Evolutionary conservation across 1,140 invertebrate genomes (phyloP).

Genomic region (Aphelenchoides fujianensis): DNA sequence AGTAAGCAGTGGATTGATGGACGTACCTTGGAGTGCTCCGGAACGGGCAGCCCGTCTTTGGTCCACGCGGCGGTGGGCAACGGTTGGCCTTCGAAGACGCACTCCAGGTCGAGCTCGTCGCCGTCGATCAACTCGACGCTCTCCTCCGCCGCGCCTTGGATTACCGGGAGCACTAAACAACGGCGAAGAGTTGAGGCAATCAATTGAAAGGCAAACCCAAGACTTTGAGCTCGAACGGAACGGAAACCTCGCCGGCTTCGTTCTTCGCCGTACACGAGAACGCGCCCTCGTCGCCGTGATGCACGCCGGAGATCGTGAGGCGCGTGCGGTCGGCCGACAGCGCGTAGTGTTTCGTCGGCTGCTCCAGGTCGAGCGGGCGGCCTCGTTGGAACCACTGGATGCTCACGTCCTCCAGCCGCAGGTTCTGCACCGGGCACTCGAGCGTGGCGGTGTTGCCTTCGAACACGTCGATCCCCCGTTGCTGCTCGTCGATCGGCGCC

Average conservation of each 20-base stretch:
- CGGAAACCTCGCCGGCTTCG: conserved; percentile 70
- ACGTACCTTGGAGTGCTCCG: conserved; percentile 8
- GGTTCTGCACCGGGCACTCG: conserved; percentile 44
- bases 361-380: conserved; percentile 8
- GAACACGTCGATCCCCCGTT: conserved; percentile 39
- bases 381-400: conserved; percentile 49
- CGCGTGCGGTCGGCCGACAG: conserved; percentile 45
- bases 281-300: conserved; percentile 73
- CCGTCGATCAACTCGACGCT: conserved; percentile 72
- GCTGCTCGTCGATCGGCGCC: conserved; percentile 24
- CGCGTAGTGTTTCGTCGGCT: conserved; percentile 19
- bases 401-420: conserved; percentile 33
- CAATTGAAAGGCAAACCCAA: no score
- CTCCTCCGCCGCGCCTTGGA: conserved; percentile 55
- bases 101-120: conserved; percentile 67
- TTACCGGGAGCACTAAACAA: conserved; percentile 63
- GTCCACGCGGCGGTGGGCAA: conserved; percentile 44
- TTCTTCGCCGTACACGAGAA: conserved; percentile 80
- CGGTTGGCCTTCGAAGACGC: conserved; percentile 45
- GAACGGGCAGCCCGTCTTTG: conserved; percentile 35
- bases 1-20: conserved; percentile 7
- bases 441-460: conserved; percentile 51
- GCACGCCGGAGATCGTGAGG: conserved; percentile 73
- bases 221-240: conserved; percentile 67
- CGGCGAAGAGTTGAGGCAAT: no score